Percentiles rank a stretch among this genome's conserved stretches.
These are phyloP conservation scores for Holothuria leucospilota DNA, from an alignment of 53 echinoderm and acorn worm species.

Conservation along the genomic window DNA sequence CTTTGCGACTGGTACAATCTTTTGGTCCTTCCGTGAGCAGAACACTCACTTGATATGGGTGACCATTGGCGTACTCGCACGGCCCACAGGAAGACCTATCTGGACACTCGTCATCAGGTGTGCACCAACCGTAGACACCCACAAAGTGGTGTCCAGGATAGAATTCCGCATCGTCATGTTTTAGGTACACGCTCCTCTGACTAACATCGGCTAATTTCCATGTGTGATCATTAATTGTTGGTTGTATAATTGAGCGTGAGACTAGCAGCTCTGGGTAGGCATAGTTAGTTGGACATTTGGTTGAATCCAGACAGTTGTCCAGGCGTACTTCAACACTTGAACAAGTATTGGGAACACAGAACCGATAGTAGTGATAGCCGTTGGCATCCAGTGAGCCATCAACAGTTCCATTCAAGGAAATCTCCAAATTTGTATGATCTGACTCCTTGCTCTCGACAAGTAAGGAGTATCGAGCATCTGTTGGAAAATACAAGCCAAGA, in stretches of 20 bases:
- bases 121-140: conserved; percentile 83
- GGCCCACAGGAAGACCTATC: conserved; percentile 69
- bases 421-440: conserved; percentile 70
- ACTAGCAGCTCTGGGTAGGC: conserved; percentile 91
- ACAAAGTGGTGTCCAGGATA: conserved; percentile 73
- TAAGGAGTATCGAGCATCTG: conserved; percentile 81
- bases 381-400: conserved; percentile 22
- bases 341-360: conserved; percentile 81
- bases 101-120: conserved; percentile 60
- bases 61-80: conserved; percentile 56
- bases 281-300: conserved; percentile 76
- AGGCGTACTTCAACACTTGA: conserved; percentile 65
- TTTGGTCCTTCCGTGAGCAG: neutral
- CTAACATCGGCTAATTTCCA: conserved; percentile 88
- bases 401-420: conserved; percentile 15
- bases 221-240: conserved; percentile 82
- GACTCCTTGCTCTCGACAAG: conserved; percentile 62
- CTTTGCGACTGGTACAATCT: neutral
- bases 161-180: conserved; percentile 59
- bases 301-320: conserved; percentile 76
- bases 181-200: conserved; percentile 72
- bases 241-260: conserved; percentile 78
- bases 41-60: conserved; percentile 45
- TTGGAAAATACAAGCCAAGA: neutral
- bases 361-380: conserved; percentile 81